These are phyloP conservation scores for Drosophila monieri DNA, from an alignment of 2,888 invertebrate genomes.

Conservation along the genomic window DNA sequence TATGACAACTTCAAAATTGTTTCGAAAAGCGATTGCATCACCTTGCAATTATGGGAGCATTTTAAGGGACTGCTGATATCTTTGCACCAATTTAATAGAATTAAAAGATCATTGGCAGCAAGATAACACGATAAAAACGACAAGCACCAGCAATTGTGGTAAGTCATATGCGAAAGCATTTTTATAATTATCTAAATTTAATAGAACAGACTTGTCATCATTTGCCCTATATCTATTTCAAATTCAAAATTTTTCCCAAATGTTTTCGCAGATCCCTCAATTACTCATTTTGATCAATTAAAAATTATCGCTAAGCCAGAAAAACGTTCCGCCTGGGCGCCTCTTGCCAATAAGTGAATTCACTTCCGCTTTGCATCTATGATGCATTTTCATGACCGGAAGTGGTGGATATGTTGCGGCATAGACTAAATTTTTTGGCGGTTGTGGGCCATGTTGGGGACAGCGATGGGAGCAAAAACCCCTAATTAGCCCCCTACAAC, in stretches of 20 bases:
- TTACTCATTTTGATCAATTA: constrained; percentile 10
- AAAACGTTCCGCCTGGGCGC: constrained; percentile 15
- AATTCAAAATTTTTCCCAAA: background rate
- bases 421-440: constrained; percentile 9
- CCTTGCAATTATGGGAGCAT: too few relatives aligned
- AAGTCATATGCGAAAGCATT: too few relatives aligned
- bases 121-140: too few relatives aligned
- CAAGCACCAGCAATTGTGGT: too few relatives aligned
- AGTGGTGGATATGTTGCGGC: constrained; percentile 24
- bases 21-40: too few relatives aligned
- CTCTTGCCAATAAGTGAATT: constrained; percentile 6
- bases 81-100: too few relatives aligned
- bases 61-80: too few relatives aligned
- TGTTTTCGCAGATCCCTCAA: too few relatives aligned
- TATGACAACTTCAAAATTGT: too few relatives aligned
- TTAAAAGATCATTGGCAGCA: too few relatives aligned
- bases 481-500: constrained; percentile 39
- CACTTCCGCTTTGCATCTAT: constrained; percentile 20
- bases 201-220: too few relatives aligned
- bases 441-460: background rate
- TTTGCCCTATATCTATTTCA: background rate
- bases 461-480: constrained; percentile 7
- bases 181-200: too few relatives aligned
- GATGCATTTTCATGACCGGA: constrained; percentile 32
- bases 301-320: constrained; percentile 15